A percentile compares a stretch with the other conserved stretches of the same genome.
phyloP scores from a whole-genome alignment of 1,140 invertebrate species.

The Drosophila novamexicana region DNA sequence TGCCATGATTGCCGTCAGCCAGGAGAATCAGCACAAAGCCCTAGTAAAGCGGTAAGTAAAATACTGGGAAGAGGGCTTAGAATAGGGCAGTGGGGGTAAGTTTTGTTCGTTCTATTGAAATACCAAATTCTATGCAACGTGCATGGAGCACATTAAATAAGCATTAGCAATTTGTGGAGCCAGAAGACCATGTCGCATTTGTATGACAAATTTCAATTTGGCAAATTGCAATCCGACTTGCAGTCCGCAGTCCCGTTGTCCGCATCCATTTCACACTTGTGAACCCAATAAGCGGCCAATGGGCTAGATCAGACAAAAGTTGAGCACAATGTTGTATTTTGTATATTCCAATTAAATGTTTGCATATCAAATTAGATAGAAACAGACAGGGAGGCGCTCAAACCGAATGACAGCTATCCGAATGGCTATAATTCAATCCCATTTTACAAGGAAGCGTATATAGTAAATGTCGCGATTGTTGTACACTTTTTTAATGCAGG shows the following conservation, averaged over 20 bases:
- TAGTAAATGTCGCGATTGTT: conserved; percentile 4
- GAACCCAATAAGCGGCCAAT: conserved; percentile 35
- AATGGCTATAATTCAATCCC: conserved; percentile 1
- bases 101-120: conserved; percentile 20
- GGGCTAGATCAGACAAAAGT: not conserved
- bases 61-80: conserved; percentile 6
- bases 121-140: conserved; percentile 54
- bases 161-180: conserved; percentile 62
- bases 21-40: conserved; percentile 89
- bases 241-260: not conserved
- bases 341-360: conserved; percentile 76
- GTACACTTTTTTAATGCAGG: conserved; percentile 1
- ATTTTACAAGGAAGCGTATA: not conserved
- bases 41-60: conserved; percentile 87
- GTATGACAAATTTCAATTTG: conserved; percentile 80
- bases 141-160: conserved; percentile 75
- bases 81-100: not conserved
- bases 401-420: conserved; percentile 14
- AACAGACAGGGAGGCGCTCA: conserved; percentile 4
- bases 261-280: conserved; percentile 25
- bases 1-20: conserved; percentile 93
- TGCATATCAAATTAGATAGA: conserved; percentile 47
- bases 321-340: conserved; percentile 33
- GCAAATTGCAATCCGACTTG: conserved; percentile 66
- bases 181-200: conserved; percentile 56